A percentile compares a stretch with the other conserved stretches of the same genome.
These are phyloP conservation scores for Thelaira solivaga DNA, from an alignment of 2,888 invertebrate species.

Conservation along the genomic window DNA sequence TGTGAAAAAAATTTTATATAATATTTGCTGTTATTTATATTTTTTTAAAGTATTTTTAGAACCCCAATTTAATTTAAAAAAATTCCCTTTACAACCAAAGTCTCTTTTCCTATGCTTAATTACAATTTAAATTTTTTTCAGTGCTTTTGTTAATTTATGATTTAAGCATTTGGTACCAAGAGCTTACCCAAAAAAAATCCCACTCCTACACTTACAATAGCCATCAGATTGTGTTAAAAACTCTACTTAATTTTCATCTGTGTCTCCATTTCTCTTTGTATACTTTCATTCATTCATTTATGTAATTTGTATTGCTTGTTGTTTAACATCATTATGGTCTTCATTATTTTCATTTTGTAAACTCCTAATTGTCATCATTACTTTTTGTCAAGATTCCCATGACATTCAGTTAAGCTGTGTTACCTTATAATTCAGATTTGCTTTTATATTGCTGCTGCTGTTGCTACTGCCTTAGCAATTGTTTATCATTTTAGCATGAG, in stretches of 20 bases:
- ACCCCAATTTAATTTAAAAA: no score
- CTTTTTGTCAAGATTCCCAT: constrained; percentile 46
- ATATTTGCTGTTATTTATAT: no score
- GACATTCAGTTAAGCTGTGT: constrained; percentile 27
- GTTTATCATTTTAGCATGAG: neutral
- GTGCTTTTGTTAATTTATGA: no score
- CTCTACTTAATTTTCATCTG: neutral
- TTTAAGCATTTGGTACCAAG: no score
- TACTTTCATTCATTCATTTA: neutral
- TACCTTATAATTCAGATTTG: constrained; percentile 20
- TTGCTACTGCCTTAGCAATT: neutral
- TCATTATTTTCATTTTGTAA: constrained; percentile 34
- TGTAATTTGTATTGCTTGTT: constrained; percentile 8
- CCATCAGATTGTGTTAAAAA: neutral
- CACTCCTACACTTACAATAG: neutral
- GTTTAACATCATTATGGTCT: constrained; percentile 33
- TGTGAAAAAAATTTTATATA: no score
- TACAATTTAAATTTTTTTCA: no score
- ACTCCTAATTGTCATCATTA: constrained; percentile 52
- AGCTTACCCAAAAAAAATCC: no score
- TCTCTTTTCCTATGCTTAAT: no score
- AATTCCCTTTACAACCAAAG: no score
- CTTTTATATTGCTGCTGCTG: neutral
- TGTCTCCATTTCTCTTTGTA: neutral
- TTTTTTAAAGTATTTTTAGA: no score